phyloP scores from a whole-genome alignment of 2,888 invertebrate species.

The Cloeon dipterum region DNA sequence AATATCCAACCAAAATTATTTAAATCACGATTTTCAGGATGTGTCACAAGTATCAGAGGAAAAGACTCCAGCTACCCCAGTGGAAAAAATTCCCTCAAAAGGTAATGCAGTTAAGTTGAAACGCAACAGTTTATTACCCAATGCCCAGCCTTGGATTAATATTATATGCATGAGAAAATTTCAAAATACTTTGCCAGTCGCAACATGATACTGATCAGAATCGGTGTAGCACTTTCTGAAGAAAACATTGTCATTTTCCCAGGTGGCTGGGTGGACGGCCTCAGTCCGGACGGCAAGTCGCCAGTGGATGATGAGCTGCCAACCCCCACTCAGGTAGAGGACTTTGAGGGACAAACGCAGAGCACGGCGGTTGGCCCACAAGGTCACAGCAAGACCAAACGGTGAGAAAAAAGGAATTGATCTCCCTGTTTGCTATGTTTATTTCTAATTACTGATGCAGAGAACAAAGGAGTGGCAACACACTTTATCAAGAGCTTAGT shows the following conservation, averaged over 20 bases:
- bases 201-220: no score
- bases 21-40: no score
- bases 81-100: no score
- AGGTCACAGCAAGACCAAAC: constrained; percentile 15
- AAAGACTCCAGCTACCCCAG: no score
- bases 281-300: constrained; percentile 13
- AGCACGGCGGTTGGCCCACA: constrained; percentile 9
- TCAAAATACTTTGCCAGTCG: no score
- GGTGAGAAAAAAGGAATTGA: constrained; percentile 9
- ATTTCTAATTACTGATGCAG: constrained; percentile 20
- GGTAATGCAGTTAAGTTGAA: no score
- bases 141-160: no score
- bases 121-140: no score
- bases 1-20: background rate
- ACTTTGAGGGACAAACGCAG: constrained; percentile 7
- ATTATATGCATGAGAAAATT: no score
- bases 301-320: constrained; percentile 10
- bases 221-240: no score
- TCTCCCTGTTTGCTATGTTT: background rate
- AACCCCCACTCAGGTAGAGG: constrained; percentile 11
- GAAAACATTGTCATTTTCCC: no score
- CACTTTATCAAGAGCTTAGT: constrained; percentile 78
- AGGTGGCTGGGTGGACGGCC: constrained; percentile 14
- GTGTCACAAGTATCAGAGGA: no score
- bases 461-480: constrained; percentile 75